Conservation (phyloP, 2,888 invertebrate genomes). For the Drosophila greeni region DNA sequence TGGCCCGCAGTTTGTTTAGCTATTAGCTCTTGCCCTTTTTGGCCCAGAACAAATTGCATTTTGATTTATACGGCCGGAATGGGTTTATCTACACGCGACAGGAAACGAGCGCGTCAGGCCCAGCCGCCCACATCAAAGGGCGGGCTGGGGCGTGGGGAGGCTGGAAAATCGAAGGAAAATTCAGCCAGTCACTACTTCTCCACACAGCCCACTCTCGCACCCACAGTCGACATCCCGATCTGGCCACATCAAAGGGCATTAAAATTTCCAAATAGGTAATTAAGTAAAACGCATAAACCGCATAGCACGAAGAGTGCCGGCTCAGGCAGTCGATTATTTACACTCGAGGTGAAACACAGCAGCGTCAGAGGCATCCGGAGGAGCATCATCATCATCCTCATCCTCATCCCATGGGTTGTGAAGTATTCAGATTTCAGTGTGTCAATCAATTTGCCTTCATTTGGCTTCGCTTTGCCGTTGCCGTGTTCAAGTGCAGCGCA, state of each 20-base stretch:
- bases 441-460: constrained; percentile 51
- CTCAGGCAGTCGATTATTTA: constrained; percentile 61
- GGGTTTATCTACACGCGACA: constrained; percentile 63
- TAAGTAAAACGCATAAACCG: constrained; percentile 72
- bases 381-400: background rate
- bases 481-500: constrained; percentile 43
- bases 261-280: constrained; percentile 70
- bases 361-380: constrained; percentile 16
- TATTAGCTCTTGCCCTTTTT: constrained; percentile 73
- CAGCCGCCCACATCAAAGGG: constrained; percentile 51
- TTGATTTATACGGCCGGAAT: constrained; percentile 71
- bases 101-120: constrained; percentile 61
- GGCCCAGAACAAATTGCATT: constrained; percentile 72
- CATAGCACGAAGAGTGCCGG: constrained; percentile 50
- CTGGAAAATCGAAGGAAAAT: constrained; percentile 24
- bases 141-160: constrained; percentile 6
- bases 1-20: constrained; percentile 72
- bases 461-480: constrained; percentile 31
- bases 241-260: constrained; percentile 72
- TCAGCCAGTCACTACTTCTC: constrained; percentile 4
- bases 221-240: background rate
- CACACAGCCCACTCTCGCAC: constrained; percentile 2
- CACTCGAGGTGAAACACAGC: constrained; percentile 44
- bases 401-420: background rate
- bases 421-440: constrained; percentile 47